These are phyloP conservation scores for Regulus satrapa DNA, from an alignment of 2,113 vertebrate species.

Conservation along the genomic window DNA sequence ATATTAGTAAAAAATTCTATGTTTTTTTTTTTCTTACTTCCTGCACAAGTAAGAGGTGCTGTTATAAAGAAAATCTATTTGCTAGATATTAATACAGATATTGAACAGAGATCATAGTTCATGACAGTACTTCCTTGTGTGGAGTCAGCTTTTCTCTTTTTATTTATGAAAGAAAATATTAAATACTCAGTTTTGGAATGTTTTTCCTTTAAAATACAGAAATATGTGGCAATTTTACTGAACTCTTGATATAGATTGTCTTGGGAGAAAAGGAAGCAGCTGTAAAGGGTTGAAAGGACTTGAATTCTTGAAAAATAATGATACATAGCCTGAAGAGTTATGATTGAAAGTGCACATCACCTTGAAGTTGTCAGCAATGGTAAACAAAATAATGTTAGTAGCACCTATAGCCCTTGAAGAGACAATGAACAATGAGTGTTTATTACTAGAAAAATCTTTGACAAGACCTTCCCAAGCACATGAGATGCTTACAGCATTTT, in stretches of 20 bases:
- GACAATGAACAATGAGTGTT: not conserved
- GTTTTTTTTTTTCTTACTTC: not conserved
- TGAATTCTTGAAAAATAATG: conserved; percentile 41
- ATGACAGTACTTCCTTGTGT: not conserved
- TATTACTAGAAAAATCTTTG: not conserved
- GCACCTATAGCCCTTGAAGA: not conserved
- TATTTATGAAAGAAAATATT: not conserved
- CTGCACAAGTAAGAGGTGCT: not conserved
- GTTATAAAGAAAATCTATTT: not conserved
- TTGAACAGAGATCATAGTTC: not conserved
- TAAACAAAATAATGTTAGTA: not conserved
- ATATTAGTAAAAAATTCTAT: not conserved
- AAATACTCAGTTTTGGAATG: conserved; percentile 6
- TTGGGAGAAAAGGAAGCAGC: not conserved
- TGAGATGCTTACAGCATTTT: not conserved
- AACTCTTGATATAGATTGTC: conserved; percentile 1
- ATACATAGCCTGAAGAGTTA: not conserved
- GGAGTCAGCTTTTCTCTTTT: not conserved
- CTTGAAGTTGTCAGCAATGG: not conserved
- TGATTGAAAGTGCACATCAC: not conserved
- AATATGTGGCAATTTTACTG: conserved; percentile 13
- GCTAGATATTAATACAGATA: not conserved
- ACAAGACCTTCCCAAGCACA: not conserved
- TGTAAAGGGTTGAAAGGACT: not conserved
- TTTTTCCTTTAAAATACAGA: conserved; percentile 39